Evolutionary conservation across 2,797 vertebrate genomes (phyloP), one percentile per base, ranked within the genome.

Genomic region (Danionella dracula): DNA sequence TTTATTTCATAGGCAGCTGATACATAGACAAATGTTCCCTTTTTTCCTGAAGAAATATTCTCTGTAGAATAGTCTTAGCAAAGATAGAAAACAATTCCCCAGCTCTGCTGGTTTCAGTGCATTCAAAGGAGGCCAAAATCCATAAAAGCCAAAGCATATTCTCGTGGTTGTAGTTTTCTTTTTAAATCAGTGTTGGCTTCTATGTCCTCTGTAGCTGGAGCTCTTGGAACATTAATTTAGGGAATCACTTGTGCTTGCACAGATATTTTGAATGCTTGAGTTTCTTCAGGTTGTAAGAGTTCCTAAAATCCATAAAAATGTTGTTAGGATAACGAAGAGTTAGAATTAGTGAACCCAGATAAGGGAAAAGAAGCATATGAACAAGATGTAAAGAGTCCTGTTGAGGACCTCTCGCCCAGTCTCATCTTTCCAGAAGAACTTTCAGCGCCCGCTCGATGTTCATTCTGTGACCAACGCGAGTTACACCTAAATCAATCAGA

Each of bases 391-490:
- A 4, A 6, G 35, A 57, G 48, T 64, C 49, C 58, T 20, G 17
- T 13, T 21, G 8, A 66, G 42, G 63, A 66, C 42, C 4, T 48
- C 53, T 48, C 78, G 81, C 84, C 85, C 85, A 70, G 76, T 87
- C 88, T 91, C 92, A 93, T 93, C 92, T 94, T 87, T 94, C 93
- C 81, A 92, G 83, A 67, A 94, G 90, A 81, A 92, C 86, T 57
- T 92, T 93, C 75, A 94, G 68, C 65, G 93, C 93, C 85, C 93
- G 87, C 82, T 94, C 93, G 75, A 94, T 93, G 85, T 94, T 94
- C 93, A 94, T 94, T 62, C 93, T 83, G 81, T 94, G 93, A 50
- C 93, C 93, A 27, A 94, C 93, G 68, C 93, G 88, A 13, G 93
- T 94, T 82, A 94, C 93, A 17, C 93, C 93, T 37, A 94, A 90